phyloP scores from a whole-genome alignment of 2,113 vertebrate genomes.

The Cheirogaleus medius region DNA sequence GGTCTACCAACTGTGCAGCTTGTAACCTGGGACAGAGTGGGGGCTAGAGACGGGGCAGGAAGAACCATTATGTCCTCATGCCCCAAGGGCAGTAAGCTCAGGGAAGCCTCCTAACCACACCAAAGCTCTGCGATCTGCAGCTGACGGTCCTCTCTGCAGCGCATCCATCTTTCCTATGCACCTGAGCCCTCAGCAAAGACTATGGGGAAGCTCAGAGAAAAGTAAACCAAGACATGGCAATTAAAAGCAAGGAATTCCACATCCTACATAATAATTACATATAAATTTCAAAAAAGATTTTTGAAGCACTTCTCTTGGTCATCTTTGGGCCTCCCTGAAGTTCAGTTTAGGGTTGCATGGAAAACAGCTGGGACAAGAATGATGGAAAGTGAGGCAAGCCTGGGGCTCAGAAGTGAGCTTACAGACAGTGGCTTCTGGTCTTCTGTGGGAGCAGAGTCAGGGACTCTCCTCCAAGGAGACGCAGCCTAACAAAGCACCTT shows the following conservation, averaged over 20 bases:
- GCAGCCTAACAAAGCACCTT: background rate
- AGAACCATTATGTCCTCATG: background rate
- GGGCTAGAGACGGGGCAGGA: background rate
- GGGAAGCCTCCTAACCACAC: background rate
- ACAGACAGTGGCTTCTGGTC: background rate
- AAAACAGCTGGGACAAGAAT: background rate
- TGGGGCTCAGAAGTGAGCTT: background rate
- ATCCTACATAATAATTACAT: background rate
- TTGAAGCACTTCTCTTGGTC: background rate
- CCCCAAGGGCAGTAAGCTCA: background rate
- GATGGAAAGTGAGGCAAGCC: background rate
- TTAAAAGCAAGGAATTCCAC: background rate
- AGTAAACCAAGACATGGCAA: background rate
- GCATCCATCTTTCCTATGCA: background rate
- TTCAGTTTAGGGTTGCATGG: background rate
- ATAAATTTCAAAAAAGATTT: background rate
- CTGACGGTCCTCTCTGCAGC: accelerated
- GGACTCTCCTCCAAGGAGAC: background rate
- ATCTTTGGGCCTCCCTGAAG: background rate
- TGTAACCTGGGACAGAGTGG: background rate
- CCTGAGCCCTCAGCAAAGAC: background rate
- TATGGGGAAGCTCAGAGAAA: accelerated
- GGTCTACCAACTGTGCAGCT: background rate
- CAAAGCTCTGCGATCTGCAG: no score
- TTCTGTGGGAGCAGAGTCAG: accelerated